Conservation (phyloP, 2,113 vertebrate genomes). For the Eretmochelys imbricata region DNA sequence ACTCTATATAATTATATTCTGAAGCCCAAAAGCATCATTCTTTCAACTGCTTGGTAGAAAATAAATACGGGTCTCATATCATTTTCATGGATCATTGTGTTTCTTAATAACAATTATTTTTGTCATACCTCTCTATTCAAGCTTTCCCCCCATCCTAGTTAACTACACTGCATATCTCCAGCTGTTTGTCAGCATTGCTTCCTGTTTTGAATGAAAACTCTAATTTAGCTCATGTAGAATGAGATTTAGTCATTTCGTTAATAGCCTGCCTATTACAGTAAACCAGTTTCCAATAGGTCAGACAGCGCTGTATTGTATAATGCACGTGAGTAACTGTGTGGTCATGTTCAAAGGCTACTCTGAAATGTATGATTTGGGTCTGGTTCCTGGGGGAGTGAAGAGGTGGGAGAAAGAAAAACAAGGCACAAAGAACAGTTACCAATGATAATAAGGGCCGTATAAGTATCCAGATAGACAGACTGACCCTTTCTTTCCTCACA, state of each 20-base stretch:
- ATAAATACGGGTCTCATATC: background rate
- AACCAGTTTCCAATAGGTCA: background rate
- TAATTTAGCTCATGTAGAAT: background rate
- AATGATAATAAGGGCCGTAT: background rate
- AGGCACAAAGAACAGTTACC: background rate
- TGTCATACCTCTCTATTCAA: slow-evolving; percentile 10
- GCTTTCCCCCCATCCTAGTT: background rate
- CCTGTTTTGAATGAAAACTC: slow-evolving; percentile 21
- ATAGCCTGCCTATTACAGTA: background rate
- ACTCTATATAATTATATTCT: background rate
- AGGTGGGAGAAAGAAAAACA: background rate
- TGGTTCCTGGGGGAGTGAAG: background rate
- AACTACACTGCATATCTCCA: slow-evolving; percentile 10
- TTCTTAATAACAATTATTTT: slow-evolving; percentile 17
- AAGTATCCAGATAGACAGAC: background rate
- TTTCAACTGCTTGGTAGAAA: slow-evolving; percentile 17
- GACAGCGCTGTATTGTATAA: background rate
- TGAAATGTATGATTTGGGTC: background rate
- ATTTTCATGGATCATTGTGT: slow-evolving; percentile 27
- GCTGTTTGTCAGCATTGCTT: slow-evolving; percentile 34
- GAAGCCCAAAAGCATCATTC: background rate
- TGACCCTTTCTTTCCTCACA: background rate
- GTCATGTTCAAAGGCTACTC: background rate
- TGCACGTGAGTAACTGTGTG: background rate
- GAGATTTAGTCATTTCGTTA: background rate